Conservation (phyloP, 2,888 invertebrate species). For the Synanthedon andrenaeformis region DNA sequence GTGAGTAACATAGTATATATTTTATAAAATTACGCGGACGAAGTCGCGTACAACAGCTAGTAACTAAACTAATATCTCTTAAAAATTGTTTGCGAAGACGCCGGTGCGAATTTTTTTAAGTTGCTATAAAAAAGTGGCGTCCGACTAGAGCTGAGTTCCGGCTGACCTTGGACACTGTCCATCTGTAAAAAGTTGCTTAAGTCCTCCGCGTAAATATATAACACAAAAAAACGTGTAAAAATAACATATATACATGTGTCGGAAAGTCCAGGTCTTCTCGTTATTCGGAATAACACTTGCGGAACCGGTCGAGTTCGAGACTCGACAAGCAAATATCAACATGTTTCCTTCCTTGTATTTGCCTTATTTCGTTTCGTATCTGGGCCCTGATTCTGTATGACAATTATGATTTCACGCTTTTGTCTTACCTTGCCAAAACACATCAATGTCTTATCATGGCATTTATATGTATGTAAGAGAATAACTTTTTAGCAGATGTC, state of each 20-base stretch:
- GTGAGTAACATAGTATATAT: no score
- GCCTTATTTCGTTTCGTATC: slow-evolving; percentile 8
- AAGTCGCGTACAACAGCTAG: no score
- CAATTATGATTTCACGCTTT: no score
- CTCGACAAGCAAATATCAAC: slow-evolving; percentile 53
- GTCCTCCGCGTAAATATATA: slow-evolving; percentile 2
- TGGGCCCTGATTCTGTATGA: no score
- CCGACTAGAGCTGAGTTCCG: slow-evolving; percentile 44
- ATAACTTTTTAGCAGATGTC: no score
- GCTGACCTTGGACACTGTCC: slow-evolving; percentile 50
- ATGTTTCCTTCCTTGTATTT: slow-evolving; percentile 60
- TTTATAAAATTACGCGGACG: no score
- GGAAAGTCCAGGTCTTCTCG: slow-evolving; percentile 64
- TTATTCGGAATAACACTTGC: slow-evolving; percentile 68
- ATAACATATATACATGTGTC: slow-evolving; percentile 25
- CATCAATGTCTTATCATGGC: no score
- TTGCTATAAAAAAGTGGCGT: slow-evolving; percentile 31
- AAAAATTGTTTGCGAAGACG: neutral
- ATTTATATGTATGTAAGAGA: no score
- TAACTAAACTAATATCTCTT: no score
- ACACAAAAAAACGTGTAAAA: slow-evolving; percentile 24
- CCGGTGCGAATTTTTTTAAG: slow-evolving; percentile 13
- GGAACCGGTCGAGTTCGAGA: slow-evolving; percentile 49
- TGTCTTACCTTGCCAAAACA: no score
- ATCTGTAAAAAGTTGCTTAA: slow-evolving; percentile 27